Base-by-base conservation (phyloP, 2,797 vertebrate genomes). In the Emys orbicularis region DNA sequence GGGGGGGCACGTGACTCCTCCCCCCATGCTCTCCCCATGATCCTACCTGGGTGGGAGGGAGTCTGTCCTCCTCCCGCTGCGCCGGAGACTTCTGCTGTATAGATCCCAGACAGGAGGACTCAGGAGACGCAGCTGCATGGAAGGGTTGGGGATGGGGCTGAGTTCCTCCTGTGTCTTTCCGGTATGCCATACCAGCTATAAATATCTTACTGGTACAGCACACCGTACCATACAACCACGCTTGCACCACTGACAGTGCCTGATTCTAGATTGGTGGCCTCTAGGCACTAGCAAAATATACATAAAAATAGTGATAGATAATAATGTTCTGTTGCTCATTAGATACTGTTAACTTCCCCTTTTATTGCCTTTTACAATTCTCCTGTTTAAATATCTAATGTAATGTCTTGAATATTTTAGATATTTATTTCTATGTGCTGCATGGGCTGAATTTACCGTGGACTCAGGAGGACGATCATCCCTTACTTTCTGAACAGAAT, bases 51-150 rank as follows among this genome's bases (percentile, higher is more conserved):
- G n/a, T 88, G 79, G 87, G 92, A 6, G 80, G 41, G 88, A 90
- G 72, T 87, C 82, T 87, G 86, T 34, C 61, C 94, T 93, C 57
- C 77, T 88, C 61, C 76, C 92, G 84, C 90, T 94, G 92, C 21
- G 83, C 94, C 50, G 76, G 93, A 76, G 19, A 54, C 8, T 54
- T 54, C 53, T 54, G 53, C 53, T 54, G 21, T 23, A 54, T 54
- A 54, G 53, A 23, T 23, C 53, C 53, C 21, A 54, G 53, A 54
- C 21, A 23, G 53, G 21, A 54, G 53, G 21, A 23, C 53, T 54
- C 53, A 54, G 53, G 53, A 54, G 53, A 54, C 21, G 1, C 53
- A 54, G 21, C 53, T 54, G 8, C 21, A 54, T 23, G 8, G 21
- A 54, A 54, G 21, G 21, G 53, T 54, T 54, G 53, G 53, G 53